These are phyloP conservation scores for Diorhabda elongata DNA, from an alignment of 1,140 invertebrate genomes.

Conservation along the genomic window DNA sequence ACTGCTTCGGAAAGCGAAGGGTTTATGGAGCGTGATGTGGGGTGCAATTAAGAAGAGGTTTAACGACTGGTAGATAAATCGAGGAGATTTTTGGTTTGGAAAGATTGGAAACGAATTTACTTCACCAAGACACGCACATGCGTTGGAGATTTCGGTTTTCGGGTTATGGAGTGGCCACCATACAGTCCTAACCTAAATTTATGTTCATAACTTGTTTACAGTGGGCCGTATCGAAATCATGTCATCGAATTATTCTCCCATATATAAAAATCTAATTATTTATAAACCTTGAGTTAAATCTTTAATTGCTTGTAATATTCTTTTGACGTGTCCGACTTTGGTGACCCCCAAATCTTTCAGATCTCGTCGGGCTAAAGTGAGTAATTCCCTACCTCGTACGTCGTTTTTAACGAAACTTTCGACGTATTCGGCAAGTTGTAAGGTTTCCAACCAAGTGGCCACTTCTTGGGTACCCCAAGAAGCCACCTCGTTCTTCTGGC, in stretches of 20 bases:
- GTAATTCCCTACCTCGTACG: conserved; percentile 83
- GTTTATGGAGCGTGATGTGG: no score
- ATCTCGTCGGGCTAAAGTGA: conserved; percentile 79
- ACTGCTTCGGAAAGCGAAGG: no score
- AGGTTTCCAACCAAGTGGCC: conserved; percentile 78
- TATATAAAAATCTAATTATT: conserved; percentile 4
- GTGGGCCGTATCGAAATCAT: no score
- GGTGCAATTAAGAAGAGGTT: no score
- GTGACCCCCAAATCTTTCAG: conserved; percentile 86
- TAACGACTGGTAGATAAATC: no score
- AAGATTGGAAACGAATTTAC: background rate
- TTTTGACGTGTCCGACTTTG: conserved; percentile 92
- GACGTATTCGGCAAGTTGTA: conserved; percentile 83
- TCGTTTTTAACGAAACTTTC: conserved; percentile 85
- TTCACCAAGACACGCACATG: background rate
- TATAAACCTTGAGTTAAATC: conserved; percentile 59
- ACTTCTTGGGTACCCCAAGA: conserved; percentile 71
- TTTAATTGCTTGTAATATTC: conserved; percentile 87
- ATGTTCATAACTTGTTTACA: no score
- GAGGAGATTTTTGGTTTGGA: no score
- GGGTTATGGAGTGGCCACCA: no score
- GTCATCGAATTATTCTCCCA: no score
- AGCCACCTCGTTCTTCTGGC: conserved; percentile 50
- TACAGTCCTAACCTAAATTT: no score
- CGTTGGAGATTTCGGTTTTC: no score